These are phyloP conservation scores for Pterocles gutturalis DNA, from an alignment of 2,113 vertebrate species.

Conservation along the genomic window DNA sequence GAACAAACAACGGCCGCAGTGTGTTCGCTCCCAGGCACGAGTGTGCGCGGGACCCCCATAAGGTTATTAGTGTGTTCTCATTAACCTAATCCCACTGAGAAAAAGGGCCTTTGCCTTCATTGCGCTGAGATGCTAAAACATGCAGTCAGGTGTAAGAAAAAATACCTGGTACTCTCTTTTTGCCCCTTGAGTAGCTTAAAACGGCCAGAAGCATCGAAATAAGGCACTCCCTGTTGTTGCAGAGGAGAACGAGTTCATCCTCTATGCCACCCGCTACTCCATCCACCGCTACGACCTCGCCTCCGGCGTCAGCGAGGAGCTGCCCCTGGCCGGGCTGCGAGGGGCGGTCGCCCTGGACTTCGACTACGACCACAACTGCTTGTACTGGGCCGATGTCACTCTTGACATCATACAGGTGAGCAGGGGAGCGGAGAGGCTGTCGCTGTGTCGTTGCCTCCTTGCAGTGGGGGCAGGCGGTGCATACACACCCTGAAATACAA, in stretches of 20 bases:
- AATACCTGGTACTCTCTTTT: neutral
- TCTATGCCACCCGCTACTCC: constrained; percentile 92
- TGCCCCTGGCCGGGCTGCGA: constrained; percentile 88
- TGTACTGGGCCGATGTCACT: constrained; percentile 97
- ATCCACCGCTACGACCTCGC: constrained; percentile 95
- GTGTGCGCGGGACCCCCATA: fast-evolving
- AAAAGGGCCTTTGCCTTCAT: neutral
- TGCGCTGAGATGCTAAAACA: neutral
- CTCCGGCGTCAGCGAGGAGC: constrained; percentile 86
- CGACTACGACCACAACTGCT: constrained; percentile 93
- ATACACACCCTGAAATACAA: neutral
- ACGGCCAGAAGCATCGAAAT: fast-evolving
- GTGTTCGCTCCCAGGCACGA: neutral
- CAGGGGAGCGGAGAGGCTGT: fast-evolving
- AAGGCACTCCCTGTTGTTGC: neutral
- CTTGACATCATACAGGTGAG: constrained; percentile 91
- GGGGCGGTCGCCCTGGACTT: constrained; percentile 95
- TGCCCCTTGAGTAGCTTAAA: neutral
- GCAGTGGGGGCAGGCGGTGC: fast-evolving
- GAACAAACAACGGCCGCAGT: neutral
- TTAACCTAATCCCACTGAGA: neutral
- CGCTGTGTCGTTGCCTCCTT: fast-evolving
- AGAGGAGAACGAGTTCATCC: constrained; percentile 98
- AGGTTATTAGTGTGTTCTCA: neutral
- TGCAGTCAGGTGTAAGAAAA: neutral